A percentile compares a stretch with the other conserved stretches of the same genome.
These are phyloP conservation scores for Gallinago media DNA, from an alignment of 2,113 vertebrate species.

Conservation along the genomic window DNA sequence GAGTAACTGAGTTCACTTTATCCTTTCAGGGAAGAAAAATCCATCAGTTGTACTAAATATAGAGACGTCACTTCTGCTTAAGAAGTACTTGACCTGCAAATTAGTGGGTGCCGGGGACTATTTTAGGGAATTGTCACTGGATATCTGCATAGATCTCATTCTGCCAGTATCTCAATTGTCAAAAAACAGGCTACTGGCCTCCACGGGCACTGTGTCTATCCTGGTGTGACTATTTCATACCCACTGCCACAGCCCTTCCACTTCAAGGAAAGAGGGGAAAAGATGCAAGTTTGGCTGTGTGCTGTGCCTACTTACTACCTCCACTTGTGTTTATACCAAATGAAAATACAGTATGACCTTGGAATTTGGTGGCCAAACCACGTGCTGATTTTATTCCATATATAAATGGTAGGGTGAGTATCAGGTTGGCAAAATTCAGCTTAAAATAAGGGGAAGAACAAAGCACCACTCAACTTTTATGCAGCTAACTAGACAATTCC, in stretches of 20 bases:
- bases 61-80: slow-evolving; percentile 26
- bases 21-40: slow-evolving; percentile 48
- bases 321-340: not conserved
- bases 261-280: not conserved
- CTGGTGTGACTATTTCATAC: not conserved
- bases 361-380: not conserved
- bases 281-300: not conserved
- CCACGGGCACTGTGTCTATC: not conserved
- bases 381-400: not conserved
- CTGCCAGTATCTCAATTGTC: not conserved
- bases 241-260: not conserved
- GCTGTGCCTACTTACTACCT: not conserved
- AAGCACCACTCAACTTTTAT: slow-evolving; percentile 43
- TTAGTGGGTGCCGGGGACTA: not conserved
- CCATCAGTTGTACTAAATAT: slow-evolving; percentile 30
- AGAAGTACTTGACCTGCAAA: slow-evolving; percentile 45
- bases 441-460: slow-evolving; percentile 23
- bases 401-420: not conserved
- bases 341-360: not conserved
- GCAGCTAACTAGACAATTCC: slow-evolving; percentile 51
- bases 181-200: not conserved
- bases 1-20: slow-evolving; percentile 22
- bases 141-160: not conserved
- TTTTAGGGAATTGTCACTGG: not conserved
- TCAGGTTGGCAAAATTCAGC: not conserved